Evolutionary conservation across 2,888 invertebrate genomes (phyloP).

Genomic region (Megaustenia siamemsis): DNA sequence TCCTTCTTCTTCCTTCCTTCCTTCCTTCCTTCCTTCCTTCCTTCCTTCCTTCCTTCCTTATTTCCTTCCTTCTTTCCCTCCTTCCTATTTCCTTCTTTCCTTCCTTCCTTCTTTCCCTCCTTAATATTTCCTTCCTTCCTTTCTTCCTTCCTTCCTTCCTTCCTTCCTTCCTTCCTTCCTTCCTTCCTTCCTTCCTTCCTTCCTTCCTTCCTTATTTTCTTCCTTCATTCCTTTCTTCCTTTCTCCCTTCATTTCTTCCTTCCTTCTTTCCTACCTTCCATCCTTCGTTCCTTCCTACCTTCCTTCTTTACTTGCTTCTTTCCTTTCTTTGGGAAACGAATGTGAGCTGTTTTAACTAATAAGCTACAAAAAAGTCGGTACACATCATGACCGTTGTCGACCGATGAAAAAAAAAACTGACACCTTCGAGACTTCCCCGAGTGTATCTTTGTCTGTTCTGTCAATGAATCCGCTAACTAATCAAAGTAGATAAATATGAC

Average conservation of each 20-base stretch:
- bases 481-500: too few species aligned
- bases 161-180: neutral
- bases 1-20: neutral
- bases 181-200: neutral
- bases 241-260: neutral
- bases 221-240: neutral
- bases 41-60: neutral
- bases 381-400: too few species aligned
- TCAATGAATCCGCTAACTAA: too few species aligned
- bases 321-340: too few species aligned
- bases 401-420: too few species aligned
- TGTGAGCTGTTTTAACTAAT: too few species aligned
- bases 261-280: neutral
- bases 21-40: neutral
- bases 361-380: too few species aligned
- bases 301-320: too few species aligned
- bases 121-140: neutral
- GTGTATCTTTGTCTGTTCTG: too few species aligned
- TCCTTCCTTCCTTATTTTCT: neutral
- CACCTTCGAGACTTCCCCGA: too few species aligned
- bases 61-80: neutral
- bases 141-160: neutral
- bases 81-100: neutral
- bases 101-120: neutral
- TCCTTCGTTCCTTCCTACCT: too few species aligned